Evolutionary conservation across 2,113 vertebrate species (phyloP).

Genomic region (Lepisosteus osseus): DNA sequence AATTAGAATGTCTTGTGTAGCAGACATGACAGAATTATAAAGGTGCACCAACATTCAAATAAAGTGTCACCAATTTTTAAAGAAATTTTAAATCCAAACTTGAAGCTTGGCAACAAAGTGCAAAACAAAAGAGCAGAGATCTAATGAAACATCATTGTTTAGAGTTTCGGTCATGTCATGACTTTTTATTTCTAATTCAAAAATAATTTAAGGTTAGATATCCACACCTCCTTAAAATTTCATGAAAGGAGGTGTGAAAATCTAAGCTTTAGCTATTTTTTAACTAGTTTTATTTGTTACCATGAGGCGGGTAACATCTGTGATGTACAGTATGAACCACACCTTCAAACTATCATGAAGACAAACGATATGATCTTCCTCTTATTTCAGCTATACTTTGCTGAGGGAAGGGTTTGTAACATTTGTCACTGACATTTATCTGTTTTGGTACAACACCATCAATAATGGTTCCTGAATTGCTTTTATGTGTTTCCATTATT

Average conservation of each 20-base stretch:
- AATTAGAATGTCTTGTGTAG: no score
- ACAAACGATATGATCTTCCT: conserved; percentile 63
- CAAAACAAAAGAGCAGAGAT: neutral
- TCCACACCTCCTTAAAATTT: conserved; percentile 28
- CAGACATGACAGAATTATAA: no score
- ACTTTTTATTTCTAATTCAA: neutral
- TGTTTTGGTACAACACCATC: conserved; percentile 60
- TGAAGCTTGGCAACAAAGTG: no score
- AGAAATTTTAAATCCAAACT: no score
- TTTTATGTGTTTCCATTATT: conserved; percentile 26
- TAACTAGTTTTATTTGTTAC: no score
- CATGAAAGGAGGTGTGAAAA: conserved; percentile 18
- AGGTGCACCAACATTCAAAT: no score
- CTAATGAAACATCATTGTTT: conserved; percentile 5
- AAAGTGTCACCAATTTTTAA: no score
- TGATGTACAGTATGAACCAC: conserved; percentile 61
- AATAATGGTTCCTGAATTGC: conserved; percentile 16
- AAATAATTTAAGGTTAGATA: neutral
- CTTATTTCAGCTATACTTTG: conserved; percentile 55
- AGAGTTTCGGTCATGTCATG: conserved; percentile 8
- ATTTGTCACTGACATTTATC: conserved; percentile 65
- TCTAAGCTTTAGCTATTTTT: no score
- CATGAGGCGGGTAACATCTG: conserved; percentile 16
- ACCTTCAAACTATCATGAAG: conserved; percentile 49
- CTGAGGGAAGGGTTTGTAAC: conserved; percentile 56